A percentile compares a stretch with the other conserved stretches of the same genome.
Evolutionary conservation across 2,113 vertebrate species (phyloP).

Genomic region (Carollia perspicillata): DNA sequence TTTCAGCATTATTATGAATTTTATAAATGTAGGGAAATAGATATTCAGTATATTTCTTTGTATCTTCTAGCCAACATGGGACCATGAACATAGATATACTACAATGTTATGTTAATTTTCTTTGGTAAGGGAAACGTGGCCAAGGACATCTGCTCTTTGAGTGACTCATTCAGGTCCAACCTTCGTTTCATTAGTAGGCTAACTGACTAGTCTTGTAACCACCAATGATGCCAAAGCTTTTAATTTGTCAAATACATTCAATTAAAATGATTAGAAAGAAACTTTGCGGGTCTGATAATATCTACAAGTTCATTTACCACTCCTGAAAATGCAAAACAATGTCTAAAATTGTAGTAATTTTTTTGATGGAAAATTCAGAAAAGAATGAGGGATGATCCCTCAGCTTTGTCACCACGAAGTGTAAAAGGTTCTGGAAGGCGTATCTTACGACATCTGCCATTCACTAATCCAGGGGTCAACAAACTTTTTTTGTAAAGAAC

Average conservation of each 20-base stretch:
- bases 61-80: neutral
- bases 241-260: neutral
- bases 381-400: neutral
- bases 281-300: neutral
- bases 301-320: neutral
- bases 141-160: neutral
- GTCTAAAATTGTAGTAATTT: neutral
- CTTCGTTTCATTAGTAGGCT: neutral
- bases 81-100: neutral
- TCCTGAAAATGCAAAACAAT: neutral
- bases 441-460: neutral
- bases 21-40: neutral
- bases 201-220: neutral
- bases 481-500: neutral
- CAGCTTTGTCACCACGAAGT: neutral
- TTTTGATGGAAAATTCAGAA: neutral
- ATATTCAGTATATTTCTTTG: neutral
- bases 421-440: neutral
- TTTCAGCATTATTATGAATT: neutral
- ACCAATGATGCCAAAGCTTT: neutral
- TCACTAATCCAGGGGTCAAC: neutral
- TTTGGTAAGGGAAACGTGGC: neutral
- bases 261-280: constrained; percentile 11
- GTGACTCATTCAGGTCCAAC: neutral
- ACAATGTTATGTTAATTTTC: neutral